Percentiles rank a stretch among this genome's conserved stretches.
Evolutionary conservation across 2,888 invertebrate genomes (phyloP).

Genomic region (Drosophila quasianomalipes): DNA sequence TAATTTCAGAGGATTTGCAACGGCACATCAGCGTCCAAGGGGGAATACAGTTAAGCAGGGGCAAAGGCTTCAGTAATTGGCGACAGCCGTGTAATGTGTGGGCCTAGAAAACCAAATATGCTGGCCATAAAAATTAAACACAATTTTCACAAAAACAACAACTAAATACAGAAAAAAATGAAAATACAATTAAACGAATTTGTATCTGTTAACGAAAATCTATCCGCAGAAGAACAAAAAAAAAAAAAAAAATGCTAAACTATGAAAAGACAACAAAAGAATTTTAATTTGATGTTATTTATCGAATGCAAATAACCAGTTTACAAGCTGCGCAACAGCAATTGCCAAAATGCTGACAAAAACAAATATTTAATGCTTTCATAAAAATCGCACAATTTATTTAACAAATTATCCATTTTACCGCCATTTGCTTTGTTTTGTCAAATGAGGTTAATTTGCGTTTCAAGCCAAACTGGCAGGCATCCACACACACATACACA

Average conservation of each 20-base stretch:
- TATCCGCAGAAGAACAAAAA: slow-evolving; percentile 22
- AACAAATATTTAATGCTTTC: slow-evolving; percentile 51
- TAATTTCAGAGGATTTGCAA: slow-evolving; percentile 75
- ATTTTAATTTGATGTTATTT: slow-evolving; percentile 66
- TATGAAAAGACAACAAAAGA: slow-evolving; percentile 58
- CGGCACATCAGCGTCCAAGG: slow-evolving; percentile 26
- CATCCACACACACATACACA: background rate
- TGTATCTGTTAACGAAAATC: slow-evolving; percentile 63
- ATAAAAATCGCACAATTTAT: slow-evolving; percentile 81
- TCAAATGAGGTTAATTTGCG: slow-evolving; percentile 85
- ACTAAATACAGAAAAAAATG: slow-evolving; percentile 36
- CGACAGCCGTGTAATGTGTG: slow-evolving; percentile 44
- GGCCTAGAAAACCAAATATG: slow-evolving; percentile 43
- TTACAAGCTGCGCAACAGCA: slow-evolving; percentile 49
- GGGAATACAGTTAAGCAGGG: background rate
- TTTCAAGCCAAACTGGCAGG: slow-evolving; percentile 65
- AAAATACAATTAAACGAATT: slow-evolving; percentile 75
- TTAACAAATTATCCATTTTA: slow-evolving; percentile 84
- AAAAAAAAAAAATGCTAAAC: slow-evolving; percentile 23
- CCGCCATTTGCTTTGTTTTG: slow-evolving; percentile 80
- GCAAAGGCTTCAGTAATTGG: slow-evolving; percentile 55
- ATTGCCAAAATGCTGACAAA: slow-evolving; percentile 23
- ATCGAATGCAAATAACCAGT: slow-evolving; percentile 71
- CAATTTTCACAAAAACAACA: slow-evolving; percentile 1
- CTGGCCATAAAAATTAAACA: slow-evolving; percentile 24